Evolutionary conservation across 2,797 vertebrate genomes (phyloP), one percentile per base, ranked within the genome.

Genomic region (Coregonus suidteri): DNA sequence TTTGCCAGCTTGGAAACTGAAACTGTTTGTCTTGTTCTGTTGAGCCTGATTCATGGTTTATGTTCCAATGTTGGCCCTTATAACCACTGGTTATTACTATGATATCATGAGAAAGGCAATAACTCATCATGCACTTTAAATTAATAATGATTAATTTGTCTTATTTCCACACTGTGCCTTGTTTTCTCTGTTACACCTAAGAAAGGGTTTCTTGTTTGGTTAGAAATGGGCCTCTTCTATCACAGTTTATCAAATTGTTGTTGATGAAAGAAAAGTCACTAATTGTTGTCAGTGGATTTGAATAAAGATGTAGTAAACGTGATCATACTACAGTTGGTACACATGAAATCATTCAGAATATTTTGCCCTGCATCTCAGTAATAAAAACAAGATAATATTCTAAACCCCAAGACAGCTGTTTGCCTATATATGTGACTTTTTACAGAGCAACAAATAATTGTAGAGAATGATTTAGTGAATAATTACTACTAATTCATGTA

Each of bases 81-180:
- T 53, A 5, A 9, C 5, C 47, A 35, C 15, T 79, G 75, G 18
- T 76, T 71, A 37, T 69, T 71, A 76, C 5, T 14, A 9, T 34
- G 41, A 47, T 47, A 47, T 47, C 41, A 35, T 35, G 6, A n/a
- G 25, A 3, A 20, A 18, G 75, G 77, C 56, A 30, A 47, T 59
- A 59, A 37, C 62, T 59, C 25, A 69, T 64, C 20, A 69, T 64
- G 76, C 73, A 71, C 74, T 77, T 83, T 80, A 79, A 75, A 41
- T 77, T 73, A 79, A 71, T 6, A 31, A n/a, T 64, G 11, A 15
- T 77, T 54, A 0, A 56, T 6, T 59, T 59, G 56, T 59, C 70
- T 77, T 30, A 62, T 77, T 77, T 82, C 41, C 53, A 81, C 56
- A 73, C 70, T 52, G 85, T 89, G 88, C 87, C 90, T 90, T 88